Evolutionary conservation across 2,888 invertebrate genomes (phyloP).

Genomic region (Calliopum simillimum): DNA sequence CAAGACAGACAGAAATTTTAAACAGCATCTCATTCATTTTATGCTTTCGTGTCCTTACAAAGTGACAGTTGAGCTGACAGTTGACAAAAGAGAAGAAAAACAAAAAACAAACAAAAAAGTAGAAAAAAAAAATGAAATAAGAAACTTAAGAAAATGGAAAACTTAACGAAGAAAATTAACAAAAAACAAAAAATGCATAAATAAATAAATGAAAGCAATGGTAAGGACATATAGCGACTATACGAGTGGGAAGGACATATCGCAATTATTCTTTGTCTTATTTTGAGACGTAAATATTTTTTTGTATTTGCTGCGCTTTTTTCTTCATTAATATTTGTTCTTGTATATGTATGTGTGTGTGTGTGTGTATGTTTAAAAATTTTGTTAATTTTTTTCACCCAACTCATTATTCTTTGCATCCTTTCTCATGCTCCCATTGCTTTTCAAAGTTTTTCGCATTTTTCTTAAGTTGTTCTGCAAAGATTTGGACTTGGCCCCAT

Average conservation of each 20-base stretch:
- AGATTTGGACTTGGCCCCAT: background rate
- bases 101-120: slow-evolving; percentile 20
- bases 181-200: background rate
- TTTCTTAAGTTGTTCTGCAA: background rate
- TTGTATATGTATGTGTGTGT: no score
- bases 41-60: background rate
- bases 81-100: slow-evolving; percentile 27
- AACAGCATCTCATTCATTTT: background rate
- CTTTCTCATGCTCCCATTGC: background rate
- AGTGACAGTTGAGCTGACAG: slow-evolving; percentile 36
- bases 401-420: background rate
- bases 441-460: slow-evolving; percentile 1
- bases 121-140: slow-evolving; percentile 23
- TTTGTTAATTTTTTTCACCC: slow-evolving; percentile 51
- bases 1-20: no score
- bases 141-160: background rate
- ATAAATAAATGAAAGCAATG: background rate
- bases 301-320: slow-evolving; percentile 48
- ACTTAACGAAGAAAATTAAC: slow-evolving; percentile 18
- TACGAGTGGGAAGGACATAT: slow-evolving; percentile 12
- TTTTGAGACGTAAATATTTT: slow-evolving; percentile 10
- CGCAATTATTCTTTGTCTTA: slow-evolving; percentile 53
- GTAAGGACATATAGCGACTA: slow-evolving; percentile 11
- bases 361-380: slow-evolving; percentile 53
- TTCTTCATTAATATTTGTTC: slow-evolving; percentile 58